phyloP scores from a whole-genome alignment of 2,113 vertebrate species.

The Zapus hudsonius region DNA sequence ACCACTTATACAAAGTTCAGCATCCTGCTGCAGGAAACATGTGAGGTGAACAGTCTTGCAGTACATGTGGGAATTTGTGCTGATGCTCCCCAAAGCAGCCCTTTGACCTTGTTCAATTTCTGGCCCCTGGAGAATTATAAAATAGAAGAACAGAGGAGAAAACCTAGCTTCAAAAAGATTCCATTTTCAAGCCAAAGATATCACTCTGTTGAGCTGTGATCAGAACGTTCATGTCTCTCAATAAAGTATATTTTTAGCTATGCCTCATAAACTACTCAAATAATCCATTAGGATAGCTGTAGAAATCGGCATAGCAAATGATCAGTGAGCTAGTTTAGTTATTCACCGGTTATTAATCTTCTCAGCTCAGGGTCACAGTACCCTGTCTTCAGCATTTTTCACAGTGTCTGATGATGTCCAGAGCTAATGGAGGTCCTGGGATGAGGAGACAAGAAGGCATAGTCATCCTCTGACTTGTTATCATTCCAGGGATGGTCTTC shows the following conservation, averaged over 20 bases:
- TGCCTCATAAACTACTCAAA: slow-evolving; percentile 65
- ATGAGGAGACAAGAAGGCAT: neutral
- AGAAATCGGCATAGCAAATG: slow-evolving; percentile 77
- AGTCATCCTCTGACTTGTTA: slow-evolving; percentile 36
- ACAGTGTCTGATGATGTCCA: slow-evolving; percentile 13
- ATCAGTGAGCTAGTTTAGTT: slow-evolving; percentile 29
- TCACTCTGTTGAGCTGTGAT: slow-evolving; percentile 4
- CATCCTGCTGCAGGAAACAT: neutral
- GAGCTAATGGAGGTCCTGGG: slow-evolving; percentile 50
- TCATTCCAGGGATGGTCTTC: neutral
- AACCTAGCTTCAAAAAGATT: slow-evolving; percentile 29
- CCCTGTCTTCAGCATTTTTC: slow-evolving; percentile 74
- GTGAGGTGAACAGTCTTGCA: neutral
- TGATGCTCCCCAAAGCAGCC: neutral
- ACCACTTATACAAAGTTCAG: neutral
- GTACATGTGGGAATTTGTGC: neutral
- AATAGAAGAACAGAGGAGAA: slow-evolving; percentile 3
- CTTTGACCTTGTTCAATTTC: neutral
- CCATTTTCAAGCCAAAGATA: neutral
- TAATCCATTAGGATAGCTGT: slow-evolving; percentile 62
- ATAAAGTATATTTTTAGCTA: slow-evolving; percentile 52
- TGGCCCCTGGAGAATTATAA: slow-evolving; percentile 6
- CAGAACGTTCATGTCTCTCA: slow-evolving; percentile 15
- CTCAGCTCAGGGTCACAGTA: slow-evolving; percentile 65
- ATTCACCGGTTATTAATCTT: slow-evolving; percentile 70